phyloP scores from a whole-genome alignment of 1,140 invertebrate species.

The Potamilus streckersoni region DNA sequence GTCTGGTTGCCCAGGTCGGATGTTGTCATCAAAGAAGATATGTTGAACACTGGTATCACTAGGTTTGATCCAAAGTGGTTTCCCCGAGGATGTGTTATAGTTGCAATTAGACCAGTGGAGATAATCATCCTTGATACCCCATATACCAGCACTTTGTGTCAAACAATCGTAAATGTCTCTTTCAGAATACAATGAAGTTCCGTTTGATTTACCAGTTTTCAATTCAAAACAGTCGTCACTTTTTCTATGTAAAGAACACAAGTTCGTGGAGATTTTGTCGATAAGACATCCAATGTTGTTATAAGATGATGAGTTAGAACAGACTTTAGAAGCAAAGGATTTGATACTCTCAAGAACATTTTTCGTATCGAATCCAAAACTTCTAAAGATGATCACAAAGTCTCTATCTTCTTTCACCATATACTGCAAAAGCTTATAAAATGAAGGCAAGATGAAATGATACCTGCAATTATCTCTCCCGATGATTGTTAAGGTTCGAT shows the following conservation, averaged over 20 bases:
- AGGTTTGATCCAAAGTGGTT: constrained; percentile 22
- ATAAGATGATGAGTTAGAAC: not conserved
- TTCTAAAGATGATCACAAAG: constrained; percentile 22
- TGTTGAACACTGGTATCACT: constrained; percentile 15
- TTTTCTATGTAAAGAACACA: not conserved
- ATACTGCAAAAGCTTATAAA: constrained; percentile 21
- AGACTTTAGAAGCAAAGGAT: not conserved
- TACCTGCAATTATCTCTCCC: constrained; percentile 12
- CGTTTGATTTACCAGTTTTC: too few species aligned
- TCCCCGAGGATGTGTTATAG: constrained; percentile 17
- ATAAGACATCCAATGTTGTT: constrained; percentile 1
- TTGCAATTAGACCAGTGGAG: constrained; percentile 9
- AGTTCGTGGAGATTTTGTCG: constrained; percentile 2
- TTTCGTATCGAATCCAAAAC: constrained; percentile 18
- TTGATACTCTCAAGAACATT: constrained; percentile 24
- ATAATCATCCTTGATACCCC: constrained; percentile 15
- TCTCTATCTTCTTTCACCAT: constrained; percentile 9
- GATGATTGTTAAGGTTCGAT: constrained; percentile 16
- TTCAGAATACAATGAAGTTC: not conserved
- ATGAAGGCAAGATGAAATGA: constrained; percentile 28
- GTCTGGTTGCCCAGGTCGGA: constrained; percentile 22
- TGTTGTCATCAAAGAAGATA: constrained; percentile 30
- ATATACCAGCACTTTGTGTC: constrained; percentile 8
- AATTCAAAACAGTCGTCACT: not conserved
- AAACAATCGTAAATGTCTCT: constrained; percentile 18